phyloP scores from a whole-genome alignment of 2,797 vertebrate species.

The Decapterus maruadsi region DNA sequence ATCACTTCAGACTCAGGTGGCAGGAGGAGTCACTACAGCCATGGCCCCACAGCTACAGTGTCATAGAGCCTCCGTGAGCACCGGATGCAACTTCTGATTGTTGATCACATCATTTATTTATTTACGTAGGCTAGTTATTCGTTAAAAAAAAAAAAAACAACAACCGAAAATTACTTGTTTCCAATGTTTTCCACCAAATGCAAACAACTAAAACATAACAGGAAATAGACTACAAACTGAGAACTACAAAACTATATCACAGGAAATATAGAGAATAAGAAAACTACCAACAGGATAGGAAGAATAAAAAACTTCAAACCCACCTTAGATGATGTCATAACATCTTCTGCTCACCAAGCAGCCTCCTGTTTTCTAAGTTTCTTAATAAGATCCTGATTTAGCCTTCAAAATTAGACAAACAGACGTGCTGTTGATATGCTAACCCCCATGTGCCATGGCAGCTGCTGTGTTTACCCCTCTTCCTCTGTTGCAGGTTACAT shows the following conservation, averaged over 20 bases:
- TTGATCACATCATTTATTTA: not conserved
- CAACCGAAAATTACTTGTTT: no score
- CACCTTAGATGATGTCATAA: not conserved
- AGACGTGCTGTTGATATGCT: not conserved
- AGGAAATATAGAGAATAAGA: not conserved
- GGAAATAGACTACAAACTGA: not conserved
- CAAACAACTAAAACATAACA: not conserved
- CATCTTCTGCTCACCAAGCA: no score
- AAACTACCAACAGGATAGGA: no score
- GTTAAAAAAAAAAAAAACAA: no score
- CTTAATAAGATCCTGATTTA: no score
- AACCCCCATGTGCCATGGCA: no score
- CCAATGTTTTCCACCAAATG: no score
- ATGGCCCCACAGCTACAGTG: no score
- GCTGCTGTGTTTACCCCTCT: not conserved
- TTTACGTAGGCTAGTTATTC: no score
- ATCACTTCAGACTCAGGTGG: not conserved
- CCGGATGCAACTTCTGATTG: not conserved
- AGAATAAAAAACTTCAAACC: not conserved
- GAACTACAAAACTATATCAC: not conserved
- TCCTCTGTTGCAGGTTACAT: conserved; percentile 85
- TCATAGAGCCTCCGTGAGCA: no score
- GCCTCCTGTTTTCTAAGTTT: no score
- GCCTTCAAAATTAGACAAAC: no score
- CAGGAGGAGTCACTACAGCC: not conserved